Evolutionary conservation across 2,113 vertebrate genomes (phyloP), one percentile per base, ranked within the genome.

Genomic region (Speoplatyrhinus poulsoni): DNA sequence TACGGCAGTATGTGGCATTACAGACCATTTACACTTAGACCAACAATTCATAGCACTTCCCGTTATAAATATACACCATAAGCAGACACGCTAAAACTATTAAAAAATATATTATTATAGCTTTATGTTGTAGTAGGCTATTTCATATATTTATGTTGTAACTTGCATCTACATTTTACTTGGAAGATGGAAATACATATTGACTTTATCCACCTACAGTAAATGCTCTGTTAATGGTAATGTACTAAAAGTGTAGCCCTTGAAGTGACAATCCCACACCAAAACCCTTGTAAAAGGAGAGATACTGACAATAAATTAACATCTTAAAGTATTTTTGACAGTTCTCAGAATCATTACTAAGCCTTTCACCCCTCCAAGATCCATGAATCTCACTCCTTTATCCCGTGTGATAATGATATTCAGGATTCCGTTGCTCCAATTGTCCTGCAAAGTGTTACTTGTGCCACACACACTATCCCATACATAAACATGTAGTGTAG

Each of bases 291-390:
- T 36, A 54, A 62, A 80, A 63, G 79, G 75, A 85, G 76, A 83
- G 80, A 90, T 82, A 86, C 82, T 77, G 52, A 56, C 54, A 62
- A 75, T 1, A 46, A n/a, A 90, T 93, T 91, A 80, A 65, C 85
- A 93, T 88, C 3, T 88, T 73, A 92, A 93, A 89, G 76, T 67
- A 1, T 10, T 69, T 54, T 67, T 70, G 55, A 17, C 46, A 76
- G 41, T 86, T 84, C 85, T 60, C 60, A 54, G 59, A 41, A 15
- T 69, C 26, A 26, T 75, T 69, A 56, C 69, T 47, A 71, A 80
- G 66, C 58, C 36, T 11, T 87, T 91, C 77, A 89, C 90, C 80
- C 87, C 83, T 88, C 49, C 0, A 15, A 9, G 67, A 67, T 78
- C 58, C 65, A 55, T 69, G 47, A 79, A 60, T 83, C 88, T 90